These are phyloP conservation scores for Glaucopsyche alexis DNA, from an alignment of 2,888 invertebrate species.

Conservation along the genomic window DNA sequence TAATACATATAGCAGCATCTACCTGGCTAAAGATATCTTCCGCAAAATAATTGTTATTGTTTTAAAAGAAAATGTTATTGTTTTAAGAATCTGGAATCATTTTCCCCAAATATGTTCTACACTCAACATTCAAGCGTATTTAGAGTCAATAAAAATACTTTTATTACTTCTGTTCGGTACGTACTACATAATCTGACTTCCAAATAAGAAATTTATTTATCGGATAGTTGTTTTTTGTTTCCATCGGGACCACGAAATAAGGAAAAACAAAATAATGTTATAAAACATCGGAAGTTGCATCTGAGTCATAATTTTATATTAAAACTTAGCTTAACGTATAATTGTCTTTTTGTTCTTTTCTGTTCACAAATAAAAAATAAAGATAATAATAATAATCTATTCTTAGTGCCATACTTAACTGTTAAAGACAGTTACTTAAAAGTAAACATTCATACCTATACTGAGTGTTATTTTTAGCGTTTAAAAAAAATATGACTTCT, in stretches of 20 bases:
- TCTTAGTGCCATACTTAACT: too few species aligned
- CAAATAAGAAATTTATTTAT: constrained; percentile 1
- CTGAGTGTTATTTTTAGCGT: too few species aligned
- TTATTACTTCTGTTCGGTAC: background rate
- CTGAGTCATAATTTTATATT: background rate
- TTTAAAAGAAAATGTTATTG: background rate
- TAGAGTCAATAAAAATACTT: background rate
- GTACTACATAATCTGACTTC: background rate
- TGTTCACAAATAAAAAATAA: background rate
- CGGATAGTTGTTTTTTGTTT: background rate
- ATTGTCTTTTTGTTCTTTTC: background rate
- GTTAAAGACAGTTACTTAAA: too few species aligned
- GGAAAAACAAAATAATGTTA: background rate
- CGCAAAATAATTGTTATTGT: too few species aligned
- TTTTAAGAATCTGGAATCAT: background rate
- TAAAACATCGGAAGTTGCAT: constrained; percentile 5
- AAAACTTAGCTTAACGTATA: background rate
- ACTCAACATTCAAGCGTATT: background rate
- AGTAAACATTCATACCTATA: too few species aligned
- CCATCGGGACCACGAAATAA: background rate
- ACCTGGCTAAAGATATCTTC: too few species aligned
- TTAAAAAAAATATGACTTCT: too few species aligned
- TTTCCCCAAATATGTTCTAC: background rate
- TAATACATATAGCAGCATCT: too few species aligned
- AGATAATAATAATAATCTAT: too few species aligned